Evolutionary conservation across 1,140 invertebrate species (phyloP), one percentile per base, ranked within the genome.

Genomic region (Ridgeia piscesae): DNA sequence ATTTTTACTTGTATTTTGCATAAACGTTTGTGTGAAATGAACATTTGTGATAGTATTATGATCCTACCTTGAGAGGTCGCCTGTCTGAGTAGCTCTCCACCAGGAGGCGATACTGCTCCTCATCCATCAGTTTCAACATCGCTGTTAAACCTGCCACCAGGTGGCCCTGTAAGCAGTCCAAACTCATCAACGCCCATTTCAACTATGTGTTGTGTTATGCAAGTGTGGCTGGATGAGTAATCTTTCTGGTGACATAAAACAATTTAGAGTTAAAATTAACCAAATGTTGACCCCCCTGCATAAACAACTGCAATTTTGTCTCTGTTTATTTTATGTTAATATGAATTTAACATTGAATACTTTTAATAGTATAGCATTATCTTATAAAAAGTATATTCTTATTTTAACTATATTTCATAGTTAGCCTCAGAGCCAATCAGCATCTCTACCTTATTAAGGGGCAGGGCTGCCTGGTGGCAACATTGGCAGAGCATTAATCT

Each of bases 111-210:
- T 99, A 99, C 95, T 99, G 98, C 48, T 97, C 97, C 88, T 98
- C 98, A 91, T 98, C 98, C 94, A 99, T 97, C 8, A 99, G 96
- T 94, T 98, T 98, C 92, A 99, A 96, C 88, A 98, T 96, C 0
- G 98, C 98, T 50, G 99, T 97, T 4, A 99, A 96, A 94, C 98
- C 98, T 0, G 98, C 97, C 0, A 99, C 98, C 94, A 99, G 96
- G 93, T 97, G 97, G 8, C 98, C 98, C 97, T 98, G 95, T 2
- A 97, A 95, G 93, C 92, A 92, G 88, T 77, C 92, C 77, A 42
- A 91, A 91, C 42, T 14, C 21, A 27, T 77, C 27, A 31, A 77
- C 58, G 27, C 27, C 14, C 58, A 77, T 77, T 31, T 77, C 58
- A 33, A 90, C 89, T 33, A 42, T 90, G 14, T 33, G 33, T 21